A percentile compares a stretch with the other conserved stretches of the same genome.
These are phyloP conservation scores for Diorhabda elongata DNA, from an alignment of 1,140 invertebrate genomes.

Conservation along the genomic window DNA sequence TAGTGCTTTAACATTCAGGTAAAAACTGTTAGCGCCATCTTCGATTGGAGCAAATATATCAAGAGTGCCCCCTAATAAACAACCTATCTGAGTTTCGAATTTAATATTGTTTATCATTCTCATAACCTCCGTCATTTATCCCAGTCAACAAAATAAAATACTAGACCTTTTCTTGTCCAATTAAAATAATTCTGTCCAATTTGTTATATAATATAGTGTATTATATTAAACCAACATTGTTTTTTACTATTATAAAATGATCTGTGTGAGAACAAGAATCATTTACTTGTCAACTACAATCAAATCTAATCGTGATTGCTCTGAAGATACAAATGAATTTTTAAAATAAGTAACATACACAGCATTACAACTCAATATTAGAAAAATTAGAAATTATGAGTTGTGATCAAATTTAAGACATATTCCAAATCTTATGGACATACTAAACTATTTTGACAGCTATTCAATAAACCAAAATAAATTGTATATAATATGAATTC, in stretches of 20 bases:
- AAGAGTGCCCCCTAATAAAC: not conserved
- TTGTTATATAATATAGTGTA: constrained; percentile 27
- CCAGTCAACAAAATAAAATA: constrained; percentile 35
- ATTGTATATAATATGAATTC: no score
- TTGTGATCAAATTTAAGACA: no score
- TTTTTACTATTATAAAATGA: constrained; percentile 11
- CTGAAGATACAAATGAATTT: not conserved
- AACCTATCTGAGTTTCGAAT: not conserved
- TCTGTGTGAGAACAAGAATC: constrained; percentile 8
- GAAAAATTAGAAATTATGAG: no score
- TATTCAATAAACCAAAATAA: no score
- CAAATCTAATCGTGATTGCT: not conserved
- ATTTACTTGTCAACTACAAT: constrained; percentile 10
- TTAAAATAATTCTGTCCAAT: constrained; percentile 38
- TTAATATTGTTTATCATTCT: constrained; percentile 7
- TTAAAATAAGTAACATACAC: no score
- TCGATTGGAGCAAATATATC: not conserved
- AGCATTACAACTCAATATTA: no score
- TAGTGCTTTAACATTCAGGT: not conserved
- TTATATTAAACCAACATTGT: constrained; percentile 15
- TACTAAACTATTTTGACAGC: no score
- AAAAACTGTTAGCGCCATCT: not conserved
- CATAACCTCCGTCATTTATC: constrained; percentile 24
- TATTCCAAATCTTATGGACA: no score
- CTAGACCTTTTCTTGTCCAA: constrained; percentile 41